Conservation (phyloP, 1,140 invertebrate species). For the Neuroterus valhalla region DNA sequence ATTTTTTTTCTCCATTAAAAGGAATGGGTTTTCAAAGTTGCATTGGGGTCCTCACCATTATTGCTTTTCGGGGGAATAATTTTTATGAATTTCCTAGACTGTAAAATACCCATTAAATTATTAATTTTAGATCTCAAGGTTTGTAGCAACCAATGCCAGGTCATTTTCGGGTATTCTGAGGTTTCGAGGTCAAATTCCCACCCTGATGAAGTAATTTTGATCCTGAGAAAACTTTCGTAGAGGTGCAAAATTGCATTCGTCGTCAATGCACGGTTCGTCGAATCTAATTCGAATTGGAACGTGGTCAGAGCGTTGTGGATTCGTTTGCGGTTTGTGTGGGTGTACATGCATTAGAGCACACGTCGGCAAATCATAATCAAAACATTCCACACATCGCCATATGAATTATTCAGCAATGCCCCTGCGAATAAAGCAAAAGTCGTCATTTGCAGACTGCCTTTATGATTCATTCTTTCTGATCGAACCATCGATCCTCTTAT, state of each 20-base stretch:
- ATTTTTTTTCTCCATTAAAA: too few relatives aligned
- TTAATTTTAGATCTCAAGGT: too few relatives aligned
- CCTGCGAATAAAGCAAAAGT: slow-evolving; percentile 16
- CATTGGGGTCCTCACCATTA: too few relatives aligned
- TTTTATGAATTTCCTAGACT: too few relatives aligned
- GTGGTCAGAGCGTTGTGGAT: slow-evolving; percentile 23
- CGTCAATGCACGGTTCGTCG: slow-evolving; percentile 1
- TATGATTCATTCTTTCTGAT: slow-evolving; percentile 11
- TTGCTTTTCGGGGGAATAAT: too few relatives aligned
- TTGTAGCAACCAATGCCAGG: too few relatives aligned
- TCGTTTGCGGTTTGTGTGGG: slow-evolving; percentile 36
- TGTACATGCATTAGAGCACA: slow-evolving; percentile 35
- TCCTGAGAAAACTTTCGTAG: neutral
- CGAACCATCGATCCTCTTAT: slow-evolving; percentile 5
- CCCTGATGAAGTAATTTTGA: neutral
- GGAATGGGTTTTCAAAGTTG: too few relatives aligned
- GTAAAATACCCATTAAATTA: too few relatives aligned
- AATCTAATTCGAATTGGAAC: slow-evolving; percentile 42
- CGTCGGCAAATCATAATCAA: slow-evolving; percentile 43
- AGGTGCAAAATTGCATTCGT: slow-evolving; percentile 1
- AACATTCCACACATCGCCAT: slow-evolving; percentile 42
- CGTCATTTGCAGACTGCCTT: slow-evolving; percentile 16
- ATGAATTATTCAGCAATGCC: slow-evolving; percentile 50
- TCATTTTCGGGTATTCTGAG: too few relatives aligned
- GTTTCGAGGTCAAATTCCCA: too few relatives aligned